Conservation (phyloP, 1,140 invertebrate genomes). For the Ceratina calcarata region DNA sequence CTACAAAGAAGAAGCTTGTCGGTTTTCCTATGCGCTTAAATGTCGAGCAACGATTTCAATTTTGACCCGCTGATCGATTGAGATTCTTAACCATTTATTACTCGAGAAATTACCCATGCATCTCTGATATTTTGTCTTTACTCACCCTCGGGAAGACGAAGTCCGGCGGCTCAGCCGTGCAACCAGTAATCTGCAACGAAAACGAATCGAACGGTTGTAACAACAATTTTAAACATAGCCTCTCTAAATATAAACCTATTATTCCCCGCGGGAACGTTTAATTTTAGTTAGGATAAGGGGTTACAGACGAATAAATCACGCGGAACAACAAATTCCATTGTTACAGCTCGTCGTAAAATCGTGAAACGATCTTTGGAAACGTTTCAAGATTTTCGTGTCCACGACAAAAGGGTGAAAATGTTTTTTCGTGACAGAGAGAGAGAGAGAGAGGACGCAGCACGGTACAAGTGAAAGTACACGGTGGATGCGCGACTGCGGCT, state of each 20-base stretch:
- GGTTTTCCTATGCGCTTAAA: neutral
- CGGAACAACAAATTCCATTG: conserved; percentile 40
- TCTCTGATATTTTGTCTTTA: neutral
- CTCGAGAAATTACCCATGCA: neutral
- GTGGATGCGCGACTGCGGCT: conserved; percentile 57
- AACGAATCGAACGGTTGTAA: neutral
- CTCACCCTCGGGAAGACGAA: conserved; percentile 15
- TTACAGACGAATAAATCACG: conserved; percentile 19
- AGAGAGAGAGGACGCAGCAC: conserved; percentile 39
- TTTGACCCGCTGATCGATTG: neutral
- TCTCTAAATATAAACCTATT: conserved; percentile 5
- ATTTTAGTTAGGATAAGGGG: conserved; percentile 7
- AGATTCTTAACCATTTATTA: neutral
- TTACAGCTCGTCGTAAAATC: conserved; percentile 28
- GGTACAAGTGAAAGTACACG: conserved; percentile 66
- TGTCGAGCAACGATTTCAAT: neutral
- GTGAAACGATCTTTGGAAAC: neutral
- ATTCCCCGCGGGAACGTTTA: conserved; percentile 12
- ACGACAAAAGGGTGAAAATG: conserved; percentile 1
- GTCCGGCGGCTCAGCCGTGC: conserved; percentile 35
- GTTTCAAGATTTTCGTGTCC: neutral
- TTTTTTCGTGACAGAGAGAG: neutral
- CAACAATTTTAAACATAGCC: neutral
- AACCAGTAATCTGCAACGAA: conserved; percentile 43
- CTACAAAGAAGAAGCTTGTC: conserved; percentile 24